Evolutionary conservation across 2,797 vertebrate species (phyloP).

Genomic region (Xenentodon cancila): DNA sequence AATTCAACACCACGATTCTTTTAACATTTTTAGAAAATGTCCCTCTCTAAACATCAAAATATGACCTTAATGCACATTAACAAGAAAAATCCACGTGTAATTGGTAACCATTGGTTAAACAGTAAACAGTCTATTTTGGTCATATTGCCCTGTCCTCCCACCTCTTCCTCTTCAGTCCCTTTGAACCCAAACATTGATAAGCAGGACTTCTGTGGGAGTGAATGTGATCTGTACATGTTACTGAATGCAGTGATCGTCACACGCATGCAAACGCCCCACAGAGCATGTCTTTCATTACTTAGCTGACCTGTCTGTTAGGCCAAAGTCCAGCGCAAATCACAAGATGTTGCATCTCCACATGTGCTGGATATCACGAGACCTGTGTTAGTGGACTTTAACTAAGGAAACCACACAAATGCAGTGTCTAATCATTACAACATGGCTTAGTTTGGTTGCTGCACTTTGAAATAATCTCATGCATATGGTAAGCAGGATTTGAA

Average conservation of each 20-base stretch:
- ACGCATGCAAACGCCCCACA: constrained; percentile 9
- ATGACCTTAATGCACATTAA: constrained; percentile 16
- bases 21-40: background rate
- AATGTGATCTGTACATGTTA: constrained; percentile 19
- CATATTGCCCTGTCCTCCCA: background rate
- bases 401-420: constrained; percentile 20
- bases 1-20: no score
- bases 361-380: constrained; percentile 67
- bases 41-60: no score
- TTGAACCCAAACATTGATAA: constrained; percentile 66
- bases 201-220: constrained; percentile 6
- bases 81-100: constrained; percentile 25
- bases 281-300: constrained; percentile 54
- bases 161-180: constrained; percentile 21
- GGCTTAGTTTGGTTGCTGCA: constrained; percentile 8
- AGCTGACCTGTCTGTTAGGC: constrained; percentile 34
- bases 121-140: constrained; percentile 59
- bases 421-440: constrained; percentile 18
- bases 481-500: background rate
- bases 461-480: constrained; percentile 10
- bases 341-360: constrained; percentile 53
- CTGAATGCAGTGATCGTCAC: background rate
- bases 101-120: constrained; percentile 48
- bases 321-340: constrained; percentile 69
- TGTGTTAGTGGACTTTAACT: constrained; percentile 64